Conservation (phyloP, 2,888 invertebrate species). For the Agonopterix heracliana region DNA sequence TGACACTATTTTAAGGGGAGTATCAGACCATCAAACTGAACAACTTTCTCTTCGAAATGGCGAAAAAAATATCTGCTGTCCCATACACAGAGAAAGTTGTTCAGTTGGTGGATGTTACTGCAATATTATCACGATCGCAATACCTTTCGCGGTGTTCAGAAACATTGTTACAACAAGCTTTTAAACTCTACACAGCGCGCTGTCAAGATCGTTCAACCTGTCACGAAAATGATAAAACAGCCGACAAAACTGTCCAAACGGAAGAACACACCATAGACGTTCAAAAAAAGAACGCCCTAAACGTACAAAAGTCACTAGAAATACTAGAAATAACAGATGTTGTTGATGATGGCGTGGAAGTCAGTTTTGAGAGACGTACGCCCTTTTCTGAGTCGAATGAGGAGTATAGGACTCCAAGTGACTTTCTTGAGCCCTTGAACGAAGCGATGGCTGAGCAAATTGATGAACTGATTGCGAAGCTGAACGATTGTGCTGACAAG, state of each 20-base stretch:
- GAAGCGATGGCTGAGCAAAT: slow-evolving; percentile 59
- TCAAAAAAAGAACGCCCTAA: slow-evolving; percentile 26
- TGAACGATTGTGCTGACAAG: slow-evolving; percentile 46
- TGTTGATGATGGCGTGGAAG: slow-evolving; percentile 35
- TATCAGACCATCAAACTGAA: no score
- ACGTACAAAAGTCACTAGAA: slow-evolving; percentile 50
- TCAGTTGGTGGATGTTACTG: no score
- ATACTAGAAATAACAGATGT: slow-evolving; percentile 48
- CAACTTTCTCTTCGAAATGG: no score
- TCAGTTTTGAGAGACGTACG: slow-evolving; percentile 52
- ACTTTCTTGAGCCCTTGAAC: slow-evolving; percentile 54
- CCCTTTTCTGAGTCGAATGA: slow-evolving; percentile 48
- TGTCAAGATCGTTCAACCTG: neutral
- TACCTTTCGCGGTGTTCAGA: no score
- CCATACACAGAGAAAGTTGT: no score
- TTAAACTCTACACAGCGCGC: neutral
- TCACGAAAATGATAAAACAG: slow-evolving; percentile 11
- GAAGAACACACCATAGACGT: slow-evolving; percentile 24
- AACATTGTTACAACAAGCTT: neutral
- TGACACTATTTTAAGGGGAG: no score
- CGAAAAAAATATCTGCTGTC: no score
- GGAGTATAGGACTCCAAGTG: slow-evolving; percentile 54
- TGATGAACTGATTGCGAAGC: slow-evolving; percentile 56
- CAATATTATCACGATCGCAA: no score
- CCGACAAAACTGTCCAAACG: slow-evolving; percentile 39